phyloP scores from a whole-genome alignment of 2,113 vertebrate genomes.

The Anhinga rufa region DNA sequence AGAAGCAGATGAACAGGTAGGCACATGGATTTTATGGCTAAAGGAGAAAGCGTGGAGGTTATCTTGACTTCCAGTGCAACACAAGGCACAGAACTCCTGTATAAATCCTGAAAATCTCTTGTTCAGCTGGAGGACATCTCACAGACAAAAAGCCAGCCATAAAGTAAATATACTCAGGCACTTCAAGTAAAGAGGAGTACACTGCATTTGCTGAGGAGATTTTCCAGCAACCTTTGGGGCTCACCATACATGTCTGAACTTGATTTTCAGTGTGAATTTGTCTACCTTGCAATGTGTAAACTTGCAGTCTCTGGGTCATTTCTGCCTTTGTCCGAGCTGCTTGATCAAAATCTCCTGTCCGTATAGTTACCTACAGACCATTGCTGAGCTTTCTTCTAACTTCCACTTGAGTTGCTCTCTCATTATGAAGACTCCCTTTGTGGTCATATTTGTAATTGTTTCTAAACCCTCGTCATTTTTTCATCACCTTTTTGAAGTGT shows the following conservation, averaged over 20 bases:
- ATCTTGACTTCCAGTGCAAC: not conserved
- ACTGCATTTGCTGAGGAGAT: not conserved
- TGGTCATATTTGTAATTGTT: not conserved
- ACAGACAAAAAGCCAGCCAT: not conserved
- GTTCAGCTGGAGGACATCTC: not conserved
- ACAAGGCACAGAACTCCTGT: not conserved
- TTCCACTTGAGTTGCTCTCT: not conserved
- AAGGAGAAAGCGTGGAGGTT: not conserved
- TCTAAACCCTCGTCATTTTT: slow-evolving; percentile 5
- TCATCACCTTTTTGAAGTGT: slow-evolving; percentile 25
- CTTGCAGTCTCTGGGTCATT: not conserved
- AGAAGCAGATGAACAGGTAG: not conserved
- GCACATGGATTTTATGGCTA: not conserved
- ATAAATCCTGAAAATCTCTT: not conserved
- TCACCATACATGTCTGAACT: not conserved
- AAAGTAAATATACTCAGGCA: not conserved
- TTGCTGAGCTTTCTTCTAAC: not conserved
- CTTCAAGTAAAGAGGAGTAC: not conserved
- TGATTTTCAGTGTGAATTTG: not conserved
- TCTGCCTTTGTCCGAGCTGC: not conserved
- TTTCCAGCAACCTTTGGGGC: not conserved
- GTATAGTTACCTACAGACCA: not conserved
- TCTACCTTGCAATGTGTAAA: not conserved
- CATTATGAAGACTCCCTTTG: not conserved
- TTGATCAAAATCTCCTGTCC: not conserved